Evolutionary conservation across 2,888 invertebrate species (phyloP), one percentile per base, ranked within the genome.

Genomic region (Sepiola atlantica): DNA sequence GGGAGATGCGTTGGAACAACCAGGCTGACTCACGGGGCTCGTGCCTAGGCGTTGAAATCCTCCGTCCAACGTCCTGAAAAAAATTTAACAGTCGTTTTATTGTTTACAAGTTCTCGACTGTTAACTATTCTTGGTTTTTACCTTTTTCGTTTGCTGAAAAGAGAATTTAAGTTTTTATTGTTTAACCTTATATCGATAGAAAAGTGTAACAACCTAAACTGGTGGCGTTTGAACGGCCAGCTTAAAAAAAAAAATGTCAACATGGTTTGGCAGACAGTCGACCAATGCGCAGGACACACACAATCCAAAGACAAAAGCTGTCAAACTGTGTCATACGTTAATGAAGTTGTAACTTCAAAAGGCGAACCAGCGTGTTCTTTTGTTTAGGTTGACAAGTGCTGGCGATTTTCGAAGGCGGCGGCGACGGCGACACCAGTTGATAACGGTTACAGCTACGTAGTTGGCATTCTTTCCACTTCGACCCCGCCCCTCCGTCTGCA

Each of bases 321-420:
- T 77, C 77, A 77, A 14, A 77, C 32, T 77, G 77, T 77, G 77
- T 77, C 77, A 77, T 77, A 77, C n/a, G 77, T 77, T 77, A 77
- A 77, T 77, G 77, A 77, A 77, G 77, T 77, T 77, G n/a, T 77
- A 16, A 77, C 77, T 77, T 77, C 77, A 77, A 77, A 77, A 77
- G 77, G 32, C 45, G 45, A 77, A n/a, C 77, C 77, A 77, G 16
- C 16, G 77, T 77, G 77, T 77, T n/a, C 32, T 77, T 77, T 77
- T 77, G 32, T 77, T 77, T 77, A 32, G 16, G 77, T 77, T 77
- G 77, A n/a, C 77, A 77, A 77, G n/a, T 32, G 77, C 77, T 77
- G 45, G 77, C 77, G 16, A 16, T 77, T 61, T 28, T 28, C 24
- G 61, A 45, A 3, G 28, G 61, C 10, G 16, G n/a, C 16, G 77